These are phyloP conservation scores for Mya arenaria DNA, from an alignment of 1,140 invertebrate genomes.

Conservation along the genomic window DNA sequence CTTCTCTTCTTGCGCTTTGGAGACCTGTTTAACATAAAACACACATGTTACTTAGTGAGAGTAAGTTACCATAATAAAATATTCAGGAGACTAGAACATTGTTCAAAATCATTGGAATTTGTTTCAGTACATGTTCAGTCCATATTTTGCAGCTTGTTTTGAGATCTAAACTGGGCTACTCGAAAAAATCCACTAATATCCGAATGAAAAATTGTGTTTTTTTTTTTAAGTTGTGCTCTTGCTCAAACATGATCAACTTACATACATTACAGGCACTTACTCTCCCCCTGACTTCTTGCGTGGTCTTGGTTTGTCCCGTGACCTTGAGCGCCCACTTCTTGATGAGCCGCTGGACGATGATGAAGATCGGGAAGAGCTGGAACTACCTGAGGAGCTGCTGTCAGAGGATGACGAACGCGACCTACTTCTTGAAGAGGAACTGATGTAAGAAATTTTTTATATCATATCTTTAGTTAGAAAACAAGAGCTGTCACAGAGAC, in stretches of 20 bases:
- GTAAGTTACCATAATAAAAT: not conserved
- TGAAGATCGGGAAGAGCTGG: conserved; percentile 66
- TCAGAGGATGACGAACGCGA: conserved; percentile 68
- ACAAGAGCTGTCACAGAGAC: too few species aligned
- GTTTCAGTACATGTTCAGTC: too few species aligned
- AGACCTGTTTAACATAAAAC: conserved; percentile 54
- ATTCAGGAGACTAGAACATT: too few species aligned
- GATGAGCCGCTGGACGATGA: conserved; percentile 69
- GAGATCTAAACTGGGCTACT: too few species aligned
- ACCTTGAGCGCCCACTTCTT: conserved; percentile 49
- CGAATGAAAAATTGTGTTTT: too few species aligned
- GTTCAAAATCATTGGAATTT: too few species aligned
- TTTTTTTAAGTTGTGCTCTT: too few species aligned
- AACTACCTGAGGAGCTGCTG: conserved; percentile 68
- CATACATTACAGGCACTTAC: conserved; percentile 37
- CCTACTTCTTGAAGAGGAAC: conserved; percentile 60
- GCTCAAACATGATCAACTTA: too few species aligned
- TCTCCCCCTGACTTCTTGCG: conserved; percentile 43
- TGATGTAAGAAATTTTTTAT: not conserved
- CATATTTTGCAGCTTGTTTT: too few species aligned
- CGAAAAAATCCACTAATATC: too few species aligned
- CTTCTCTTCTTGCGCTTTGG: conserved; percentile 70
- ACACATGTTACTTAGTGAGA: not conserved
- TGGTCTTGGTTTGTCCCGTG: conserved; percentile 44
- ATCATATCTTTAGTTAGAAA: too few species aligned